phyloP scores from a whole-genome alignment of 2,113 vertebrate genomes.

The Actenoides lindsayi region DNA sequence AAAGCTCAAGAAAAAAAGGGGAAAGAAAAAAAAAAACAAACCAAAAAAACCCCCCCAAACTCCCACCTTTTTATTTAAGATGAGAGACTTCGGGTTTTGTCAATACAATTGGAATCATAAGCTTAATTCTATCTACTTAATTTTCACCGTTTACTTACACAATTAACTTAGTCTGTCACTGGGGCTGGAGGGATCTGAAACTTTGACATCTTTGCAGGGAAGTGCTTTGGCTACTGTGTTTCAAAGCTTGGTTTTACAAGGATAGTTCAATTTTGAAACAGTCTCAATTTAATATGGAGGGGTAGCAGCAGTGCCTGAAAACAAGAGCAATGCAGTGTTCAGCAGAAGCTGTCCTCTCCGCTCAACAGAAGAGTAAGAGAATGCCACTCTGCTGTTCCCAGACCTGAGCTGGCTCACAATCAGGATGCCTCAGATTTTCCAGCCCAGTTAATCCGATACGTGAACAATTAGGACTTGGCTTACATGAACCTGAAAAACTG shows the following conservation, averaged over 20 bases:
- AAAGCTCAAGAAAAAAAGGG: background rate
- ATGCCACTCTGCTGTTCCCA: background rate
- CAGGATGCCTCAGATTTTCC: background rate
- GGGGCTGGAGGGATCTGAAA: background rate
- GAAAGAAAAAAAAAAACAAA: no score
- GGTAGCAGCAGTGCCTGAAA: background rate
- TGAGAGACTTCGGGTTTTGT: background rate
- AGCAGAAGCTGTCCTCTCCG: background rate
- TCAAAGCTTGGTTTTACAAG: background rate
- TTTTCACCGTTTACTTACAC: background rate
- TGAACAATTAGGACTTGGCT: background rate
- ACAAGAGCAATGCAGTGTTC: rapidly evolving
- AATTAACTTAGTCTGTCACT: background rate
- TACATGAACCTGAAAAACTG: background rate
- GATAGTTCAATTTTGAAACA: background rate
- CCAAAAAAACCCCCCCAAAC: no score
- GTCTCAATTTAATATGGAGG: background rate
- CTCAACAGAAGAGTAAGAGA: background rate
- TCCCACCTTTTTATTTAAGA: background rate
- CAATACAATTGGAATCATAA: background rate
- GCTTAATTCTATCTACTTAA: background rate
- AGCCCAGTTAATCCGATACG: background rate
- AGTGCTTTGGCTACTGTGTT: background rate
- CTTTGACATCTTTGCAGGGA: background rate
- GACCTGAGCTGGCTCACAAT: background rate